Base-by-base conservation (phyloP, 2,888 invertebrate genomes). In the Cheilosia pagana region DNA sequence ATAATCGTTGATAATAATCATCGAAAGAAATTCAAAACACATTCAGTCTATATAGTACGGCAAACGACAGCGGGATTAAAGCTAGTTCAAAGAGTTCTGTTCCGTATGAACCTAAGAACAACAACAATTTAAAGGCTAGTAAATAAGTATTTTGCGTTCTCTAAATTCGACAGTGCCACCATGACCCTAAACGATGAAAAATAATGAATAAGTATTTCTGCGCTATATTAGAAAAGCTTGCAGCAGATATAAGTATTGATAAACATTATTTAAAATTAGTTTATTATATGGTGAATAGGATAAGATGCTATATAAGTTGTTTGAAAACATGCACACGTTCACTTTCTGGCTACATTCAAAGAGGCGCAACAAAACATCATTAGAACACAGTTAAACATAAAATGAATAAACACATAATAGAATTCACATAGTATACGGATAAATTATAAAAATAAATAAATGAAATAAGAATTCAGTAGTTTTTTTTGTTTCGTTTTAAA, bases 401-500 rank as follows among this genome's bases (percentile, higher is more conserved):
- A 50, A 62, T 28, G 7, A 52, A 39, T 41, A 55, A 41, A 31
- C 28, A 62, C n/a, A 65, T 19, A 45, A 68, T 8, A 70, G 21
- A 65, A n/a, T 59, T 67, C 50, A 76, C 52, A 57, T 68, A 43
- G 31, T 31, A 16, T 39, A 39, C 41, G 23, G 43, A 19, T 59
- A 81, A 65, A 39, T 48, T 12, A 45, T 57, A 35, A 41, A 41
- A 57, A 65, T 10, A 53, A 68, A 28, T 12, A 70, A 63, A 55
- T 65, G 52, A 76, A 76, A 76, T 67, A 72, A 48, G 25, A 81
- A 79, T 72, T 67, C 39, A 59, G 67, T 72, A 65, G 14, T 53
- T 43, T 21, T 60, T 59, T 77, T 31, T 77, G 35, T 72, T 83
- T 78, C 63, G 59, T 79, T 79, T 79, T 75, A 39, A 75, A 79